A percentile compares a stretch with the other conserved stretches of the same genome.
Evolutionary conservation across 1,140 invertebrate species (phyloP).

Genomic region (Drosophila funebris): DNA sequence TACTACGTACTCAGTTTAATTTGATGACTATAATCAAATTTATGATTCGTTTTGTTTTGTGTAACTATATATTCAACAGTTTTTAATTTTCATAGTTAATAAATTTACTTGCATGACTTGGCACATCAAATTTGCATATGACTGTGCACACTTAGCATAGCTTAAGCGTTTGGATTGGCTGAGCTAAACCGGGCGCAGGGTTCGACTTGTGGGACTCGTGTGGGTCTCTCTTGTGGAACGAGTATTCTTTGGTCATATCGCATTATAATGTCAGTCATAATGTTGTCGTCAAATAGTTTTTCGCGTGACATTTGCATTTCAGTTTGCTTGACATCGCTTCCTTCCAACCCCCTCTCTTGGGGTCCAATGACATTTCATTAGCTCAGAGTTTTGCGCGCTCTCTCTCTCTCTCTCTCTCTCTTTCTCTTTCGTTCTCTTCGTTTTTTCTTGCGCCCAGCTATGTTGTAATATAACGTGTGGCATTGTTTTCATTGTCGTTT

Average conservation of each 20-base stretch:
- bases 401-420: neutral
- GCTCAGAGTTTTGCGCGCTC: conserved; percentile 26
- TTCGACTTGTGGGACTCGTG: neutral
- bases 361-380: conserved; percentile 81
- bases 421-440: neutral
- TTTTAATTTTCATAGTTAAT: conserved; percentile 71
- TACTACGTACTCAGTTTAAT: neutral
- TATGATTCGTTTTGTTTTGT: conserved; percentile 39
- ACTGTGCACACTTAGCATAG: conserved; percentile 41
- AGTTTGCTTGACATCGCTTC: conserved; percentile 39
- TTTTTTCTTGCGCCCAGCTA: neutral
- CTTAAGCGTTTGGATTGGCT: conserved; percentile 20
- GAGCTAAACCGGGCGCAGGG: neutral
- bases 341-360: conserved; percentile 23
- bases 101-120: conserved; percentile 72
- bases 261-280: conserved; percentile 77
- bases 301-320: conserved; percentile 82
- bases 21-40: conserved; percentile 36
- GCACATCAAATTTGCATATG: conserved; percentile 75
- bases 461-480: conserved; percentile 56
- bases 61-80: conserved; percentile 52
- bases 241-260: conserved; percentile 42
- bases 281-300: conserved; percentile 80
- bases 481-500: conserved; percentile 79
- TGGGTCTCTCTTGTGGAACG: conserved; percentile 1